phyloP scores from a whole-genome alignment of 2,797 vertebrate species.

The Scolopax rusticola region DNA sequence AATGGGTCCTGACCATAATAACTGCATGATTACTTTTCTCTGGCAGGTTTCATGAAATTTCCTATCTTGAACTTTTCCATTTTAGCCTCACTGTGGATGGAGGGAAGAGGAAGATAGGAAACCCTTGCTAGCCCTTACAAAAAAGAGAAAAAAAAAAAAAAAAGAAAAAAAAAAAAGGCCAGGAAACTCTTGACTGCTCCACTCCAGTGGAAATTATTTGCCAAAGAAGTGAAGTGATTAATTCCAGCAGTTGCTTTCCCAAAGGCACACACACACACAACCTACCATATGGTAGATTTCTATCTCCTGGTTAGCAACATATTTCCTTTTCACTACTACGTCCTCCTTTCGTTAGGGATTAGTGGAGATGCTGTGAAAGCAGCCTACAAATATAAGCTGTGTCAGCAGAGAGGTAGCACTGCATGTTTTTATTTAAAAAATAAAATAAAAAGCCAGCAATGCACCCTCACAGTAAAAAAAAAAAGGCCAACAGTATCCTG shows the following conservation, averaged over 20 bases:
- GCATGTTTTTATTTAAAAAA: not conserved
- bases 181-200: not conserved
- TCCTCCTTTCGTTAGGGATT: not conserved
- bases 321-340: not conserved
- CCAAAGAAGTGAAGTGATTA: not conserved
- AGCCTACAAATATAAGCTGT: not conserved
- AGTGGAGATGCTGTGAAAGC: not conserved
- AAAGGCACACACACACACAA: not conserved
- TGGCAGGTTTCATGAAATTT: not conserved
- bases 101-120: not conserved
- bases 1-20: not conserved
- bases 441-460: not conserved
- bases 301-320: not conserved
- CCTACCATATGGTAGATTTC: not conserved
- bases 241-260: conserved; percentile 45
- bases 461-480: not conserved
- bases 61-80: not conserved
- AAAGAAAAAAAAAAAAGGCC: not conserved
- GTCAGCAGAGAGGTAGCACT: not conserved
- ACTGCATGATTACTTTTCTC: not conserved
- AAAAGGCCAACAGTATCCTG: not conserved
- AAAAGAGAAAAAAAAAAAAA: rapidly evolving
- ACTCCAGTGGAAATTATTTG: conserved; percentile 9
- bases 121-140: not conserved
- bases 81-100: not conserved